These are phyloP conservation scores for Sylvilagus bachmani DNA, from an alignment of 2,113 vertebrate species.

Conservation along the genomic window DNA sequence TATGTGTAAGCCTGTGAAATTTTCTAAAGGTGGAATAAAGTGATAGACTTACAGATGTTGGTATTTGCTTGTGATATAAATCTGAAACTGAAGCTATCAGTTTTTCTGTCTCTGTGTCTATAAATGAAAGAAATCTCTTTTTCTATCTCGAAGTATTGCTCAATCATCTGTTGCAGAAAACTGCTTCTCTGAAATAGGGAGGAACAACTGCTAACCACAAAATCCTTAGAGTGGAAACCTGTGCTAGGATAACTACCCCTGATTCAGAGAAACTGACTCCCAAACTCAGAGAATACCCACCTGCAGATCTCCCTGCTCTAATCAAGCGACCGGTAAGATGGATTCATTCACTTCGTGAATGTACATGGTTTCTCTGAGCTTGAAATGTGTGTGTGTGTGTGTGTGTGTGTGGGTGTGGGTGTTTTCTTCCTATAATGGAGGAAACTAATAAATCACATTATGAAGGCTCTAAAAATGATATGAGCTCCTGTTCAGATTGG, in stretches of 20 bases:
- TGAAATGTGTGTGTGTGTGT: not conserved
- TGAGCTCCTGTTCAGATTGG: not conserved
- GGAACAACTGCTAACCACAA: not conserved
- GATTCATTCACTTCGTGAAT: not conserved
- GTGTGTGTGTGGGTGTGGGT: too few species aligned
- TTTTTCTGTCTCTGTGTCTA: conserved; percentile 14
- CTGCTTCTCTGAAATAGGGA: not conserved
- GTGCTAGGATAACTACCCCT: not conserved
- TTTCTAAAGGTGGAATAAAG: conserved; percentile 43
- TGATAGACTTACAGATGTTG: not conserved
- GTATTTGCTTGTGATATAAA: conserved; percentile 38
- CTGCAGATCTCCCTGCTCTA: not conserved
- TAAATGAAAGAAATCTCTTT: not conserved
- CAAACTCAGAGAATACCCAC: not conserved
- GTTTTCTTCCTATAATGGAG: not conserved
- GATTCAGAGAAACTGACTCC: not conserved
- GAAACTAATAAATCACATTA: not conserved
- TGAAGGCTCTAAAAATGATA: conserved; percentile 7
- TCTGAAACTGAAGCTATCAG: not conserved
- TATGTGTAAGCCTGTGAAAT: not conserved
- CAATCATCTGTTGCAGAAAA: conserved; percentile 9
- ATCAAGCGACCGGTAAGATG: not conserved
- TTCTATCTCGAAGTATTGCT: not conserved
- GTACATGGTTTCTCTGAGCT: not conserved
- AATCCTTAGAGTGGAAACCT: not conserved